Base-by-base conservation (phyloP, 1,140 invertebrate genomes). In the Diorhabda elongata region DNA sequence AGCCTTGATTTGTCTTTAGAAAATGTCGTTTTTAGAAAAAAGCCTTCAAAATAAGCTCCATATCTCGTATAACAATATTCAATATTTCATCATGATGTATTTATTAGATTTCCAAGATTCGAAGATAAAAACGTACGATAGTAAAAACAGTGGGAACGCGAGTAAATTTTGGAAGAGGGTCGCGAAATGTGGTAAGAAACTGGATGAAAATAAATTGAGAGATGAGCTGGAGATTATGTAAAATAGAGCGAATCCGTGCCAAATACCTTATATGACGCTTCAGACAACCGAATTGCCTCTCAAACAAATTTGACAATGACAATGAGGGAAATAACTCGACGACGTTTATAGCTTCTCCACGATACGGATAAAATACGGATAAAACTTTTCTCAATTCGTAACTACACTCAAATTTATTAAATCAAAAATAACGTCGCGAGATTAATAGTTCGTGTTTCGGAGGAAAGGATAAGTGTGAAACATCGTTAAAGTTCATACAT, bases 241-340 rank as follows among this genome's bases (percentile, higher is more conserved):
- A 66, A 64, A 45, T 66, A 66, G 57, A 8, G 8, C 8, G 58
- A 66, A 66, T 66, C 65, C 65, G 41, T 42, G 65, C 57, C 57
- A 66, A 60, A 66, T 66, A 66, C 65, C 65, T 60, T 56, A 66
- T 66, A 65, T 60, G 65, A 66, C 65, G 60, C 65, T 66, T 66
- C 47, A 45, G 60, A 60, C 58, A 66, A 42, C 65, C 58, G 26
- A 66, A 66, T 66, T 66, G 8, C 41, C 47, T 66, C 58, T 66
- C 42, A 66, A 44, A 66, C 58, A 66, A 66, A 66, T 66, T 26
- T 26, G 26, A 1, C 26, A 26, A 26, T 66, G 65, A 66, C 65
- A 66, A 66, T 66, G 65, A 44, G 58, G 65, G 65, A 66, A 60
- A 60, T 26, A 59, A 11, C 42, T 42, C 7, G 2, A 7, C 41